Evolutionary conservation across 2,797 vertebrate genomes (phyloP).

Genomic region (Cossypha niveicapilla): DNA sequence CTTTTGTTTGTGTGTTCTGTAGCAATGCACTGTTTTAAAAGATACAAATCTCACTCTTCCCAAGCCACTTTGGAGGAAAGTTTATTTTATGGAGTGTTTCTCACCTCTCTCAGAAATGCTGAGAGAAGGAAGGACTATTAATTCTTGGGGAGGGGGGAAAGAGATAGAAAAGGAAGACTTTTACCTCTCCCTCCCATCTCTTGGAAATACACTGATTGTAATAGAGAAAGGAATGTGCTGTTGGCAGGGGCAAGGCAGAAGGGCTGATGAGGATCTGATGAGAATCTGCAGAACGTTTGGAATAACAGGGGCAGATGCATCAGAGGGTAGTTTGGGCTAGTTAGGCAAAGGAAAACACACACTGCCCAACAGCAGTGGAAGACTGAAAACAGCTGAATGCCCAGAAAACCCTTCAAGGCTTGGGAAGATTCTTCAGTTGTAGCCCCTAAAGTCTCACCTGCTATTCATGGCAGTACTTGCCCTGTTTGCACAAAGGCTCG

Average conservation of each 20-base stretch:
- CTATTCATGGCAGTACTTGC: background rate
- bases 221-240: slow-evolving; percentile 31
- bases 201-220: background rate
- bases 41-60: background rate
- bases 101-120: background rate
- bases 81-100: background rate
- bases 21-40: background rate
- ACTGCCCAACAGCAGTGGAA: background rate
- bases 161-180: background rate
- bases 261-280: background rate
- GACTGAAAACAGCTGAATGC: background rate
- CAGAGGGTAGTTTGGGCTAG: background rate
- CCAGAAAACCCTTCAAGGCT: background rate
- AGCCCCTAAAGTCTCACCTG: background rate
- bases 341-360: background rate
- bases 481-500: background rate
- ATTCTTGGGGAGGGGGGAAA: background rate
- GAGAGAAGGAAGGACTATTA: background rate
- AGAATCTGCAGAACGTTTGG: background rate
- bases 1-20: background rate
- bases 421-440: background rate
- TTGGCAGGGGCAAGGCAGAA: background rate
- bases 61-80: background rate
- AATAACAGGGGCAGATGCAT: background rate
- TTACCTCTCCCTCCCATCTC: fast-evolving